A percentile compares a stretch with the other conserved stretches of the same genome.
phyloP scores from a whole-genome alignment of 1,140 invertebrate species.

The Uloborus diversus region DNA sequence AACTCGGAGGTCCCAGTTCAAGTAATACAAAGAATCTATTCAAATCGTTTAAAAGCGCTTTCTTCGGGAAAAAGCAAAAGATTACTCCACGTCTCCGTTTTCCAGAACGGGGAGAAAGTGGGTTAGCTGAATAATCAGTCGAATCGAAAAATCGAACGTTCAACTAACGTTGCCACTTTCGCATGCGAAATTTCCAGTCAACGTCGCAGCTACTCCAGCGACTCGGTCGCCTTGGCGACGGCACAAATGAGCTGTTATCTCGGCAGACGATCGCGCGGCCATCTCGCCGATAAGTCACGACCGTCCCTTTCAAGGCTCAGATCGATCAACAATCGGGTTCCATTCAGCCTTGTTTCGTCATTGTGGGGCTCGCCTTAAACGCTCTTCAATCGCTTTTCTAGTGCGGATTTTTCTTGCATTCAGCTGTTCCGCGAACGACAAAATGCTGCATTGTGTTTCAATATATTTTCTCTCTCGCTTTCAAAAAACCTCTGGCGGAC shows the following conservation, averaged over 20 bases:
- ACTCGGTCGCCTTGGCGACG: conserved; percentile 41
- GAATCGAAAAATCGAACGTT: conserved; percentile 46
- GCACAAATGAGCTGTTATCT: conserved; percentile 55
- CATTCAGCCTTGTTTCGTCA: conserved; percentile 31
- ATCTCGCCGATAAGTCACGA: conserved; percentile 49
- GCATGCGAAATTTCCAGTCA: conserved; percentile 27
- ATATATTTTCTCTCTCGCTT: neutral
- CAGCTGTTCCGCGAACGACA: neutral
- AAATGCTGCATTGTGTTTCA: neutral
- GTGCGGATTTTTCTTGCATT: neutral
- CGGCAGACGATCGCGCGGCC: conserved; percentile 26
- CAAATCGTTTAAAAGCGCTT: too few relatives aligned
- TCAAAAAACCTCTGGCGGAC: too few relatives aligned
- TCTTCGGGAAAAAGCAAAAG: neutral
- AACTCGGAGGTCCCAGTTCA: too few relatives aligned
- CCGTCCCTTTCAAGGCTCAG: conserved; percentile 29
- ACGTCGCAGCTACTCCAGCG: conserved; percentile 18
- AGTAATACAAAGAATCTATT: too few relatives aligned
- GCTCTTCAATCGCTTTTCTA: conserved; percentile 11
- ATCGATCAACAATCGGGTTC: conserved; percentile 28
- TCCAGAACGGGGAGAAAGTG: conserved; percentile 18
- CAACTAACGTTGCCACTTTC: conserved; percentile 50
- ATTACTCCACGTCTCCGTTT: conserved; percentile 3
- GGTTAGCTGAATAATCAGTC: conserved; percentile 40
- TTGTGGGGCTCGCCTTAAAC: conserved; percentile 35